A percentile compares a stretch with the other conserved stretches of the same genome.
Evolutionary conservation across 1,140 invertebrate species (phyloP).

Genomic region (Euwallacea similis): DNA sequence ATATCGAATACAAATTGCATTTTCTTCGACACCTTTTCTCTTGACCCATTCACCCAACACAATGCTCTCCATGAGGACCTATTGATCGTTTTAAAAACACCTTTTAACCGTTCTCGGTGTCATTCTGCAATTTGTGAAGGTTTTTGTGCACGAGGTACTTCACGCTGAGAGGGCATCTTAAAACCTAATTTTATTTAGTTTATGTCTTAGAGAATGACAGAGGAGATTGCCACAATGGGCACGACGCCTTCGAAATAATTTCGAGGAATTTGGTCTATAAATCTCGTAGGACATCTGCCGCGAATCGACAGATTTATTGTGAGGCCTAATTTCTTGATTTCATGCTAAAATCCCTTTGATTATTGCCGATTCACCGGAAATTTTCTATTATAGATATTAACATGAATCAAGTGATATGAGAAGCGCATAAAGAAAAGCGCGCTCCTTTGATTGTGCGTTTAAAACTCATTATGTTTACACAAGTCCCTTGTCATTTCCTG

Average conservation of each 20-base stretch:
- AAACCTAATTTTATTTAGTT: constrained; percentile 38
- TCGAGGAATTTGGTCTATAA: constrained; percentile 7
- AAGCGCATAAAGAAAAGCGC: no score
- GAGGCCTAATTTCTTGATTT: no score
- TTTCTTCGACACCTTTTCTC: constrained; percentile 29
- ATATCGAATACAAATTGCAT: constrained; percentile 28
- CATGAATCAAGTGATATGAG: no score
- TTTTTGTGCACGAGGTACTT: constrained; percentile 27
- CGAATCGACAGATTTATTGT: no score
- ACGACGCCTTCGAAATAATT: constrained; percentile 20
- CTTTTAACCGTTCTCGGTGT: constrained; percentile 31
- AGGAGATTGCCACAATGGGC: constrained; percentile 19
- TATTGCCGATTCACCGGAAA: no score
- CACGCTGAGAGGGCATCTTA: constrained; percentile 35
- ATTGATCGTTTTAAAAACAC: constrained; percentile 33
- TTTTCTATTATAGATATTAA: no score
- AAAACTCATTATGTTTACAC: background rate
- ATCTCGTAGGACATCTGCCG: no score
- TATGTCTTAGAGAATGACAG: constrained; percentile 30
- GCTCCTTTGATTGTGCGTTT: no score
- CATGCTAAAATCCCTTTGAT: no score
- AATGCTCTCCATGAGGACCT: constrained; percentile 26
- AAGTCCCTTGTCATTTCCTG: background rate
- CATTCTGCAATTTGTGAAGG: constrained; percentile 36
- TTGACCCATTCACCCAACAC: constrained; percentile 24